Base-by-base conservation (phyloP, 1,140 invertebrate species). In the Centruroides sculpturatus region DNA sequence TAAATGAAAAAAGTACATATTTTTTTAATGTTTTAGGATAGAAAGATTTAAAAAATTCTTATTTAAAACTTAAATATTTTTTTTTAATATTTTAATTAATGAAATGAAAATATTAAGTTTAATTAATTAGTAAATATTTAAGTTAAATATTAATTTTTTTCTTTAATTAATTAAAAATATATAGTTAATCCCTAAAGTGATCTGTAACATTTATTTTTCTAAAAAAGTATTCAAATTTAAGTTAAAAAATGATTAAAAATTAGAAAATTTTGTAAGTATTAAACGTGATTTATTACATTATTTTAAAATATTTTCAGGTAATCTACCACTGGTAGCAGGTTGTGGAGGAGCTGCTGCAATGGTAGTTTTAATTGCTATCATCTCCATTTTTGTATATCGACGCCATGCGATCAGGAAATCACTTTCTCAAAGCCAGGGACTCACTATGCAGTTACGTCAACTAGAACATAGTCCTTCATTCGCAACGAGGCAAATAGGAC, bases 381-480 rank as follows among this genome's bases (percentile, higher is more conserved):
- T 67, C 4, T 64, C 60, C 6, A 59, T 63, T 47, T 60, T 50
- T 13, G 35, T 66, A 4, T 64, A 61, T 36, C 47, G 57, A n/a
- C 23, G 63, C 1, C 58, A 59, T 12, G 46, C 46, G 23, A 36
- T 23, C 8, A 53, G 62, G 0, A 55, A 57, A 35, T 51, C 59
- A 7, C 46, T 50, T 12, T 64, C 64, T 12, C 59, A 66, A 35
- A 59, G 57, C 3, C 63, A 64, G 23, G 47, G 50, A 4, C 57
- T 65, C 5, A 63, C 64, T 47, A 61, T 66, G 61, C 66, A 67
- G 34, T 47, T 67, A 23, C 58, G 66, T 4, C 66, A 67, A 34
- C 34, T 67, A 47, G 66, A 67, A n/a, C 65, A 62, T 35, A 66
- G 65, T 35, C 66, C 66, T 6, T 67, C 66, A 11, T 67, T 56